phyloP scores from a whole-genome alignment of 2,113 vertebrate species.

The Gymnogyps californianus region DNA sequence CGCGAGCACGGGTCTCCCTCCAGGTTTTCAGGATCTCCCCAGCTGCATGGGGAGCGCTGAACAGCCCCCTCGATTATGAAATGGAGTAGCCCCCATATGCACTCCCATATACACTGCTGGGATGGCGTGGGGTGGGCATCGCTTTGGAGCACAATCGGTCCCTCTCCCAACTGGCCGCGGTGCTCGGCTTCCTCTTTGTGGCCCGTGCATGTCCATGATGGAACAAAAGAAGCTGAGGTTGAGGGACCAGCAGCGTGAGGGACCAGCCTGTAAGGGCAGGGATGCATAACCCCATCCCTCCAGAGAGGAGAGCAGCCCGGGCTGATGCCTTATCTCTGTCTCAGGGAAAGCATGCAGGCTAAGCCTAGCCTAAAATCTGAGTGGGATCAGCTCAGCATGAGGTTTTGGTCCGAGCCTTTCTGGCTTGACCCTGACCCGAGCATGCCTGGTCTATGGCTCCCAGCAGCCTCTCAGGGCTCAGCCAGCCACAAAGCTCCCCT shows the following conservation, averaged over 20 bases:
- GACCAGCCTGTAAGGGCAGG: not conserved
- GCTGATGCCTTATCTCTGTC: not conserved
- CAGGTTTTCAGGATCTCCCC: not conserved
- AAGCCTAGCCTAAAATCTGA: not conserved
- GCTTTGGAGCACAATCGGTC: not conserved
- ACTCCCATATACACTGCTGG: not conserved
- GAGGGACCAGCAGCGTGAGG: not conserved
- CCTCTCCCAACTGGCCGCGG: not conserved
- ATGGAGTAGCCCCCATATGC: not conserved
- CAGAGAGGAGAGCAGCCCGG: not conserved
- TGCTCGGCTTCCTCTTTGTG: not conserved
- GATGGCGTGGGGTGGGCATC: rapidly evolving
- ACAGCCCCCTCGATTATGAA: not conserved
- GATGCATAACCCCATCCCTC: not conserved
- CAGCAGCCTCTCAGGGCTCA: not conserved
- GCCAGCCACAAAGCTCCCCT: not conserved
- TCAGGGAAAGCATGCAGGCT: not conserved
- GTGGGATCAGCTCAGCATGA: not conserved
- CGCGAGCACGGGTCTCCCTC: rapidly evolving
- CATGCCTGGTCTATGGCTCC: not conserved
- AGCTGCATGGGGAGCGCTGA: not conserved
- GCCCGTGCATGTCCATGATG: rapidly evolving
- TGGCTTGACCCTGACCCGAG: not conserved
- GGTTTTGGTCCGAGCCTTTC: not conserved
- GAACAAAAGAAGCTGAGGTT: not conserved